Percentiles rank a stretch among this genome's conserved stretches.
Conservation (phyloP, 1,140 invertebrate species). For the Lerema accius region DNA sequence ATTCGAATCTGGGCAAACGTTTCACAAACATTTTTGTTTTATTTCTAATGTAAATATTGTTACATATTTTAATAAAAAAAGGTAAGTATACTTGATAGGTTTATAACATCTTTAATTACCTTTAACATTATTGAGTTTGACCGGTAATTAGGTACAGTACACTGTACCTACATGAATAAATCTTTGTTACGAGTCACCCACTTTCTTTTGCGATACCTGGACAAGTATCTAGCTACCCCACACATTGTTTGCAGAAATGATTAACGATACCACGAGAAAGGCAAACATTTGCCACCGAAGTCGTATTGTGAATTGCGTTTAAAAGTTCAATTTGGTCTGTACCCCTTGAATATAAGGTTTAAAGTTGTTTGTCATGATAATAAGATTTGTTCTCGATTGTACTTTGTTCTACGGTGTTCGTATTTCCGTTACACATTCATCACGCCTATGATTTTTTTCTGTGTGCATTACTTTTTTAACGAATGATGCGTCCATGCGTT, state of each 20-base stretch:
- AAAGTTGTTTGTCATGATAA: slow-evolving; percentile 29
- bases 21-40: no score
- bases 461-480: slow-evolving; percentile 6
- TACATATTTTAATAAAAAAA: no score
- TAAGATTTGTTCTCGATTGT: slow-evolving; percentile 36
- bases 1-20: no score
- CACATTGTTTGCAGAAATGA: slow-evolving; percentile 63
- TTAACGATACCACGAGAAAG: slow-evolving; percentile 64
- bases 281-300: slow-evolving; percentile 51
- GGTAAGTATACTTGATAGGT: no score
- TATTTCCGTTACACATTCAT: slow-evolving; percentile 46
- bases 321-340: slow-evolving; percentile 13
- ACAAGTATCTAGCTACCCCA: slow-evolving; percentile 12
- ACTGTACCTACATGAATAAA: not conserved
- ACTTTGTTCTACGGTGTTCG: slow-evolving; percentile 35
- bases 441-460: slow-evolving; percentile 36
- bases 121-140: no score
- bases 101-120: no score
- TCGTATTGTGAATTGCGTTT: slow-evolving; percentile 8
- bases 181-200: slow-evolving; percentile 50
- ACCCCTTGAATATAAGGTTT: slow-evolving; percentile 29
- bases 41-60: no score
- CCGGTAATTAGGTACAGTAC: not conserved
- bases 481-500: not conserved
- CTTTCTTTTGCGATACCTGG: slow-evolving; percentile 50